Evolutionary conservation across 2,888 invertebrate species (phyloP), one percentile per base, ranked within the genome.

Genomic region (Notocelia uddmanniana): DNA sequence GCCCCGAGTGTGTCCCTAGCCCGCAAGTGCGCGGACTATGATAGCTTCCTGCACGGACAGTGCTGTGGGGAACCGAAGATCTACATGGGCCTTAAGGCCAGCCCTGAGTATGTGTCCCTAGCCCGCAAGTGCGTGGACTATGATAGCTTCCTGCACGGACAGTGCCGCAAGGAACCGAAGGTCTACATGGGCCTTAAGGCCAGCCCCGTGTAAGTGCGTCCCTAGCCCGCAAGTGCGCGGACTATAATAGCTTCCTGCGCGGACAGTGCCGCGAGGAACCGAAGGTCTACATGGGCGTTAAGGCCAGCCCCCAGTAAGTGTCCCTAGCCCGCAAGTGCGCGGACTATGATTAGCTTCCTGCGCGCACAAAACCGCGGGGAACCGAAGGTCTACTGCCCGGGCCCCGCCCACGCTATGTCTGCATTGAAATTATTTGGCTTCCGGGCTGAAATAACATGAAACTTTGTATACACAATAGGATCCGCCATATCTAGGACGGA

Each of bases 291-390:
- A 93, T 94, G 94, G 91, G 91, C 0, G 74, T 83, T 0, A 69
- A 75, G 3, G 84, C 89, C 0, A 78, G 83, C 0, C 64, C 74
- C 1, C 75, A 81, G 90, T 90, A 69, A 83, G 82, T 64, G 6
- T n/a, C 2, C 3, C 23, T 86, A 3, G 88, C 90, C 1, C 78
- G 88, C 0, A 68, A 68, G 1, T 92, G 92, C 75, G 74, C 79
- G 19, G 85, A 83, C 71, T 94, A 94, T 86, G 88, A 92, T 50
- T n/a, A 71, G 83, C 2, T 95, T 93, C 78, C 77, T 85, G 3
- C 83, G 86, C 13, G 92, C 93, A 1, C 75, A 76, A 2, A 95
- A 95, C 71, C 74, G 69, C 18, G 78, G 80, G 3, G 81, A 83
- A 3, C 76, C 80, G 0, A 66, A 78, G 0, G 89, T 86, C 0